A percentile compares a stretch with the other conserved stretches of the same genome.
phyloP scores from a whole-genome alignment of 2,113 vertebrate species.

The Ctenomys sociabilis region DNA sequence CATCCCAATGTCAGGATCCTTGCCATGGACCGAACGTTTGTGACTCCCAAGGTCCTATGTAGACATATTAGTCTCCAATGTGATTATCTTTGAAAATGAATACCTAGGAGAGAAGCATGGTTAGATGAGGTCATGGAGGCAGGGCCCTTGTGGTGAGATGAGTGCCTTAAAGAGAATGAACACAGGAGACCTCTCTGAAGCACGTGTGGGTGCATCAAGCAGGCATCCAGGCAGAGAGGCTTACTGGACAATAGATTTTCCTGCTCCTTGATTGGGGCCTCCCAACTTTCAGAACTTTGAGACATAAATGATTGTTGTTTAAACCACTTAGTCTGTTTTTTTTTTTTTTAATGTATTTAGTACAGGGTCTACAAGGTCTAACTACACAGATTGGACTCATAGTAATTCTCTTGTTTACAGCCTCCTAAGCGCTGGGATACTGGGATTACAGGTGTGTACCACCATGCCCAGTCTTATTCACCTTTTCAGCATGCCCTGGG shows the following conservation, averaged over 20 bases:
- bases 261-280: not conserved
- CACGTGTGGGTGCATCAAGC: not conserved
- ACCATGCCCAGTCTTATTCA: too few relatives aligned
- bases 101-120: not conserved
- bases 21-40: not conserved
- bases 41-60: not conserved
- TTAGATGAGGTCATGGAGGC: not conserved
- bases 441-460: too few relatives aligned
- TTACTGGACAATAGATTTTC: not conserved
- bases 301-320: not conserved
- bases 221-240: not conserved
- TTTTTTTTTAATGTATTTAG: too few relatives aligned
- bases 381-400: too few relatives aligned
- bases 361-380: too few relatives aligned
- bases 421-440: too few relatives aligned
- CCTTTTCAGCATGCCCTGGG: too few relatives aligned
- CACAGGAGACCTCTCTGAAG: too few relatives aligned
- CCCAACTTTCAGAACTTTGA: not conserved
- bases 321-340: too few relatives aligned
- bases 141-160: not conserved
- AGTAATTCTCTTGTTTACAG: too few relatives aligned
- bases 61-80: not conserved
- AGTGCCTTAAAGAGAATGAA: not conserved
- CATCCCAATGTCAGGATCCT: not conserved
- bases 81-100: not conserved